Conservation (phyloP, 2,888 invertebrate species). For the Biston betularia region DNA sequence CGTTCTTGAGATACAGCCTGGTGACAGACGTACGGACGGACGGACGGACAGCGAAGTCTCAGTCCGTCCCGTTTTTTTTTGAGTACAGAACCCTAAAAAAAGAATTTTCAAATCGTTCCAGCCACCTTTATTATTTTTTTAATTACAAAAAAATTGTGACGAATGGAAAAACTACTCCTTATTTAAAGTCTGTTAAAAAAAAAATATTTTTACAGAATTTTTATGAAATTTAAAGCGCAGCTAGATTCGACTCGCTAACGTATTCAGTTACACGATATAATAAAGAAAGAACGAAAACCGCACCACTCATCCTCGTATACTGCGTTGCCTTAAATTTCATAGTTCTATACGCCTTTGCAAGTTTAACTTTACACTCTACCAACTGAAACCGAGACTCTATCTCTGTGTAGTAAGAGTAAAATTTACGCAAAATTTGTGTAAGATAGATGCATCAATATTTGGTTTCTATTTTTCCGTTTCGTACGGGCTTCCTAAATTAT, state of each 20-base stretch:
- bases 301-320: conserved; percentile 44
- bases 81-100: no score
- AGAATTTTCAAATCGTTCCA: no score
- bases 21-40: no score
- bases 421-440: conserved; percentile 15
- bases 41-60: no score
- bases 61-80: no score
- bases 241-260: conserved; percentile 12
- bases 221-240: conserved; percentile 6
- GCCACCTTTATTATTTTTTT: no score
- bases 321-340: conserved; percentile 54
- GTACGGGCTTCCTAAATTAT: conserved; percentile 51
- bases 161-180: no score
- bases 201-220: neutral
- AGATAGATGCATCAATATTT: conserved; percentile 6
- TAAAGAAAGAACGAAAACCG: conserved; percentile 36
- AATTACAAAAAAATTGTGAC: no score
- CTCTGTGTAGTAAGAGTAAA: conserved; percentile 10
- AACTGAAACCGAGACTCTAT: conserved; percentile 17
- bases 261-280: conserved; percentile 32
- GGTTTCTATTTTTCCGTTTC: conserved; percentile 44
- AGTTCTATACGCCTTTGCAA: conserved; percentile 46
- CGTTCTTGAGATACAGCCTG: no score
- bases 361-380: conserved; percentile 1
- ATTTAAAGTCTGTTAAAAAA: no score